phyloP scores from a whole-genome alignment of 2,888 invertebrate species.

The Athetis lepigone region DNA sequence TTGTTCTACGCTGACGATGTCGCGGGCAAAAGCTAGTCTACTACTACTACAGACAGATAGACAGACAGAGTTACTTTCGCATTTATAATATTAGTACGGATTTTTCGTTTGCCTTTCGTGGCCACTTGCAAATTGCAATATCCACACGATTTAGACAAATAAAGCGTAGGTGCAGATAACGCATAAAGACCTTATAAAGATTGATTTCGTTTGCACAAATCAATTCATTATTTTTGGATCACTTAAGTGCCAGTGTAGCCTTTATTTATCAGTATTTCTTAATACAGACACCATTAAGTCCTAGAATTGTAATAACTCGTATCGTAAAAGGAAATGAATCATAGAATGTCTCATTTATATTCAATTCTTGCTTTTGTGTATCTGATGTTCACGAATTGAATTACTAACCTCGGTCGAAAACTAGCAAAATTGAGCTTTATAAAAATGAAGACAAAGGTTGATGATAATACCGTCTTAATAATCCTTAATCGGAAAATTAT shows the following conservation, averaged over 20 bases:
- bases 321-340: conserved; percentile 41
- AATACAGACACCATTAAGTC: conserved; percentile 4
- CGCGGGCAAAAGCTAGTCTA: too few species aligned
- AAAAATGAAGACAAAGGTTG: neutral
- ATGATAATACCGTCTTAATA: neutral
- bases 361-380: conserved; percentile 17
- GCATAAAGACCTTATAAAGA: conserved; percentile 30
- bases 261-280: neutral
- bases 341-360: conserved; percentile 36
- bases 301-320: conserved; percentile 20
- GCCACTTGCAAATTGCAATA: conserved; percentile 19
- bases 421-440: neutral
- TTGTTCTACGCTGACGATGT: too few species aligned
- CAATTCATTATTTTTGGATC: conserved; percentile 7
- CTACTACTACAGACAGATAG: too few species aligned
- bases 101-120: neutral
- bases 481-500: too few species aligned
- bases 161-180: conserved; percentile 32
- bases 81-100: too few species aligned
- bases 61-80: too few species aligned
- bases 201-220: conserved; percentile 9
- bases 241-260: conserved; percentile 12
- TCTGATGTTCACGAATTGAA: conserved; percentile 18
- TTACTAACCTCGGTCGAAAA: conserved; percentile 16
- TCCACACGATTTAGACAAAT: conserved; percentile 4